Percentiles rank a stretch among this genome's conserved stretches.
phyloP scores from a whole-genome alignment of 2,888 invertebrate genomes.

The Zygaena filipendulae region DNA sequence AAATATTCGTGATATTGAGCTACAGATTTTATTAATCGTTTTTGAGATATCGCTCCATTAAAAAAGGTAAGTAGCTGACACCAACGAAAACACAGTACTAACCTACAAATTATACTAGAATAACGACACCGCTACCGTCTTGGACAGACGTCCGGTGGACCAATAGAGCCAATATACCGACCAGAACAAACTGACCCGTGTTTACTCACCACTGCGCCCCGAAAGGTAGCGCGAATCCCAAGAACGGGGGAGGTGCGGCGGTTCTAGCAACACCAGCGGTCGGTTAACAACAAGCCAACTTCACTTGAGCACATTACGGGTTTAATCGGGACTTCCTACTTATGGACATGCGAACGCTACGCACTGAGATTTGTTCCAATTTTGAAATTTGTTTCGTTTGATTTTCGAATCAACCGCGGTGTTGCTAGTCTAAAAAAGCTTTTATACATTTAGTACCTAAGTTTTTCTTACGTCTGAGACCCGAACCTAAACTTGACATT shows the following conservation, averaged over 20 bases:
- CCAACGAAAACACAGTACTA: constrained; percentile 20
- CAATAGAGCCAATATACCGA: constrained; percentile 57
- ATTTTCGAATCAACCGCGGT: constrained; percentile 17
- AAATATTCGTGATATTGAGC: too few relatives aligned
- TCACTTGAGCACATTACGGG: constrained; percentile 62
- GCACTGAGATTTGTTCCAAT: constrained; percentile 63
- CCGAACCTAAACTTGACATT: too few relatives aligned
- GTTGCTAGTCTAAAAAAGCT: too few relatives aligned
- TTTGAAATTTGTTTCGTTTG: constrained; percentile 28
- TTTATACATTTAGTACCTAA: too few relatives aligned
- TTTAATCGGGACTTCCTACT: constrained; percentile 65
- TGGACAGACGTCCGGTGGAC: constrained; percentile 57
- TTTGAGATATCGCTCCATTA: too few relatives aligned
- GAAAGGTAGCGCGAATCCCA: constrained; percentile 8
- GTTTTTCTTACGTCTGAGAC: too few relatives aligned
- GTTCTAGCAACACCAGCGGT: constrained; percentile 31
- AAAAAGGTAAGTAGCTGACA: constrained; percentile 10
- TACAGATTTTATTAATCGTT: too few relatives aligned
- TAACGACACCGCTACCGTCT: constrained; percentile 38
- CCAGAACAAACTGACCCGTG: constrained; percentile 32
- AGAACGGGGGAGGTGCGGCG: constrained; percentile 20
- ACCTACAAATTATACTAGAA: constrained; percentile 21
- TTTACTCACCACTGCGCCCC: constrained; percentile 19
- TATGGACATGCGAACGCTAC: constrained; percentile 36
- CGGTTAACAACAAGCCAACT: constrained; percentile 37